Base-by-base conservation (phyloP, 2,888 invertebrate species). In the Lasiommata megera region DNA sequence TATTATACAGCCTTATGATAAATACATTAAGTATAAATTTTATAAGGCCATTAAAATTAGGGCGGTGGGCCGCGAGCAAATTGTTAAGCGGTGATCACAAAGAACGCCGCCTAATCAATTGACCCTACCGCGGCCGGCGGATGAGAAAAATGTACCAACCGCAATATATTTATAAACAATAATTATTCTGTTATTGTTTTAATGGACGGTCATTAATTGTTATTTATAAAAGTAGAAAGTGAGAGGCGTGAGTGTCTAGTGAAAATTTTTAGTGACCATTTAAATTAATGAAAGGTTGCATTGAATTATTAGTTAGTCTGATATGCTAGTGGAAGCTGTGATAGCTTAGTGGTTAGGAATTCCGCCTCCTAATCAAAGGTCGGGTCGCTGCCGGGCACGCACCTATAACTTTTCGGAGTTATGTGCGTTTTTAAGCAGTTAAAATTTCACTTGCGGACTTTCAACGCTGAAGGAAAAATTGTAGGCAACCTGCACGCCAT, bases 11-110 rank as follows among this genome's bases (percentile, higher is more conserved):
- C 67, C 80, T 70, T 72, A 83, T 84, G 87, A 88, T 87, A 88
- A 88, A 88, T 88, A 89, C 84, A 88, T 88, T 88, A 84, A 89
- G 84, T 87, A 89, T 88, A 89, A 85, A 88, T 88, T 88, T 89
- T 87, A 89, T 88, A 88, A 87, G 88, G 76, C 87, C 81, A 89
- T 90, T 89, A 90, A 89, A 90, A 89, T 90, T 90, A 88, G 88
- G 88, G 88, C 88, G 87, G 87, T 82, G 84, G 81, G 83, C 88
- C 85, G 80, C 85, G 75, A 88, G 88, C 89, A 88, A 89, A 89
- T 89, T 88, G 88, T 87, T 80, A 81, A 84, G 82, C 84, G 81
- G 82, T 85, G 87, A 84, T 74, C 79, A 80, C 88, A 88, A 88
- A 88, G 88, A 71, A 67, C 71, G 75, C 84, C 86, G 86, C 74